phyloP scores from a whole-genome alignment of 2,888 invertebrate genomes.

The Rhaphigaster nebulosa region DNA sequence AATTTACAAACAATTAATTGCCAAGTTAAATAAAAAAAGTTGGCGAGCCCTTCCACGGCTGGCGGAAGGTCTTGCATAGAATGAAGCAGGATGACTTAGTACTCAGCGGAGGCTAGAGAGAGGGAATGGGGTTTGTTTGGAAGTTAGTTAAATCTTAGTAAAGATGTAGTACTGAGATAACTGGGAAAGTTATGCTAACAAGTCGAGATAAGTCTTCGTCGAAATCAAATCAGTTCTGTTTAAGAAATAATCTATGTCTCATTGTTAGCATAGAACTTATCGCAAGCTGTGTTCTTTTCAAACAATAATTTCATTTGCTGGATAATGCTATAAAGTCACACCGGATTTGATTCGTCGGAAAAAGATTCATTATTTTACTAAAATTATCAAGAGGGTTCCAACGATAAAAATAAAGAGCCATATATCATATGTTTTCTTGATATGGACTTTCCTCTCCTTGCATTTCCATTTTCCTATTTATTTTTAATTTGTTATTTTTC shows the following conservation, averaged over 20 bases:
- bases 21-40: conserved; percentile 40
- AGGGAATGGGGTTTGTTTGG: background rate
- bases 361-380: no score
- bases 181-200: conserved; percentile 26
- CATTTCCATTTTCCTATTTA: no score
- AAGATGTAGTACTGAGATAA: conserved; percentile 8
- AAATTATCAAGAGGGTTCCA: no score
- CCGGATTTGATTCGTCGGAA: background rate
- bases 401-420: no score
- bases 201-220: background rate
- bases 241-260: conserved; percentile 5
- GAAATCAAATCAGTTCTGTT: background rate
- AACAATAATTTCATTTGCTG: background rate
- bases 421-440: no score
- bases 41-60: background rate
- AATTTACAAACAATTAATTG: conserved; percentile 41
- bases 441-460: no score
- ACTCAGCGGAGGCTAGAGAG: background rate
- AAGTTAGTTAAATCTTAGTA: conserved; percentile 31
- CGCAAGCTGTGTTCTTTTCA: background rate
- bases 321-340: background rate
- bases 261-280: background rate
- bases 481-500: no score
- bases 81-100: background rate
- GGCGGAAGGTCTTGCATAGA: background rate